phyloP scores from a whole-genome alignment of 35 echinoderm and acorn worm species.

The Ptychodera flava region DNA sequence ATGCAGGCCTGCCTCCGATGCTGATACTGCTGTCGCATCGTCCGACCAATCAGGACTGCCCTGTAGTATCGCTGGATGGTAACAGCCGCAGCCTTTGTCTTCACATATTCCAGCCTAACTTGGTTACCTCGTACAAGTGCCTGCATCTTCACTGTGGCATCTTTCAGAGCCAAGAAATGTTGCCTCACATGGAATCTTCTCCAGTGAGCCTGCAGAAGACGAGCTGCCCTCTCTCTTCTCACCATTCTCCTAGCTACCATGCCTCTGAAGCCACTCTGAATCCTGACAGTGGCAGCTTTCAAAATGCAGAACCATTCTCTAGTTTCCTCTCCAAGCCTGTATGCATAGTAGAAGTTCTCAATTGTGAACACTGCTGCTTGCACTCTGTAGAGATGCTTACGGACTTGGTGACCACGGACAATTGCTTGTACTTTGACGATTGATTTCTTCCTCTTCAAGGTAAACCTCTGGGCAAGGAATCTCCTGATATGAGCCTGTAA shows the following conservation, averaged over 20 bases:
- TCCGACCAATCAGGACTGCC: neutral
- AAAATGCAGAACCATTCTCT: neutral
- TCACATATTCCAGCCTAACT: neutral
- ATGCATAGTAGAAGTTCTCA: neutral
- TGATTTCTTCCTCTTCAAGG: constrained; percentile 18
- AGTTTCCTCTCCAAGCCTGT: neutral
- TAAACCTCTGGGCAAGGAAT: constrained; percentile 9
- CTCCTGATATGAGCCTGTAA: constrained; percentile 14
- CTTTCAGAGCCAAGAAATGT: neutral
- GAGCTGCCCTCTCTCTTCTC: neutral
- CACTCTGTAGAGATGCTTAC: neutral
- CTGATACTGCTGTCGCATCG: neutral
- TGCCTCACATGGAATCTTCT: neutral
- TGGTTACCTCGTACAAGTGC: neutral
- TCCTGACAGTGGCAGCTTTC: neutral
- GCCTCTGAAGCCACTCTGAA: neutral
- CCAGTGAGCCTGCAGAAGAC: neutral
- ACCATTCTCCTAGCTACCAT: neutral
- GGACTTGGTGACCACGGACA: constrained; percentile 4
- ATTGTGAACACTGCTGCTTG: neutral
- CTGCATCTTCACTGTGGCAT: neutral
- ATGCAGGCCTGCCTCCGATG: neutral
- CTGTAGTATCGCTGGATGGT: neutral
- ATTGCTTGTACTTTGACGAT: constrained; percentile 28
- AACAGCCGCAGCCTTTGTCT: neutral